Conservation (phyloP, 1,140 invertebrate genomes). For the Macrobrachium rosenbergii region DNA sequence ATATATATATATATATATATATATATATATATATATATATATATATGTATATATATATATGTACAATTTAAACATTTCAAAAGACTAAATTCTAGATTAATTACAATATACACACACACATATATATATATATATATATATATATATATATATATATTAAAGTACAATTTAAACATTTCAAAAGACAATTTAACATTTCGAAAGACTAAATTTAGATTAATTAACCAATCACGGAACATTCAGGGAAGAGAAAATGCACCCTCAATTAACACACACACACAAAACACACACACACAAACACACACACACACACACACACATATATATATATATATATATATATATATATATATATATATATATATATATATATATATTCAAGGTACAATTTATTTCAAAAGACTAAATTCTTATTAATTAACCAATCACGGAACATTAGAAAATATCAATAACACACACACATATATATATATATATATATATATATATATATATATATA, state of each 20-base stretch:
- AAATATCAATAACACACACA: too few species aligned
- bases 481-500: slow-evolving; percentile 27
- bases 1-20: background rate
- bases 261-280: too few species aligned
- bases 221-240: too few species aligned
- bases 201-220: too few species aligned
- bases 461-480: slow-evolving; percentile 10
- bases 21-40: background rate
- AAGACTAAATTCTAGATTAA: too few species aligned
- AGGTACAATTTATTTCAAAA: too few species aligned
- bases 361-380: background rate
- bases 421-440: background rate
- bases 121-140: slow-evolving; percentile 27
- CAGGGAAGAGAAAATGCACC: too few species aligned
- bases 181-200: background rate
- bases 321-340: background rate
- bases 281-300: too few species aligned
- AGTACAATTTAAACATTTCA: background rate
- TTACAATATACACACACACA: background rate
- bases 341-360: slow-evolving; percentile 1
- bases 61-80: background rate
- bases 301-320: too few species aligned
- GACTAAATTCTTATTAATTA: too few species aligned
- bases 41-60: background rate
- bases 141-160: slow-evolving; percentile 24